Percentiles rank a stretch among this genome's conserved stretches.
phyloP scores from a whole-genome alignment of 2,797 vertebrate species.

The Xenops minutus region DNA sequence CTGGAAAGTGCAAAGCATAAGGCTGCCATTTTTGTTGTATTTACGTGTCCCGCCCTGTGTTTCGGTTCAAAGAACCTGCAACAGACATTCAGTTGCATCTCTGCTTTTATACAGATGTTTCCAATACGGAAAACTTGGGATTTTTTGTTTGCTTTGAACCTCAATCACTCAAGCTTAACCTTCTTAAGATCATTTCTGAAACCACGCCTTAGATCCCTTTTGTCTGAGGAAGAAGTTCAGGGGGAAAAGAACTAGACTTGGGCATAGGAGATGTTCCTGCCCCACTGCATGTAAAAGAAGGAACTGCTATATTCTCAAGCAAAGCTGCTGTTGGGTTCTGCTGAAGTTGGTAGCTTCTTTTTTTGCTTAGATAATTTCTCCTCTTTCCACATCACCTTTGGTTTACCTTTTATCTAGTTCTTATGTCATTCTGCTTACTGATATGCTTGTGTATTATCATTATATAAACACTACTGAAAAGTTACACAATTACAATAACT shows the following conservation, averaged over 20 bases:
- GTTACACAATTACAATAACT: neutral
- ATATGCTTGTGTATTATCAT: neutral
- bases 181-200: neutral
- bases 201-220: neutral
- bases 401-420: neutral
- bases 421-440: neutral
- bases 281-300: neutral
- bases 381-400: neutral
- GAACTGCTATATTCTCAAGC: neutral
- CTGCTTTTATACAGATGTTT: neutral
- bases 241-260: neutral
- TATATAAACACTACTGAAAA: neutral
- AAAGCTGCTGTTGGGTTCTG: neutral
- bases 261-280: neutral
- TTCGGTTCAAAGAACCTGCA: neutral
- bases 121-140: neutral
- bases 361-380: neutral
- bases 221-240: neutral
- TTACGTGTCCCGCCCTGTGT: neutral
- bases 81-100: neutral
- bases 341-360: neutral
- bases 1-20: neutral
- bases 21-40: neutral
- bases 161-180: neutral
- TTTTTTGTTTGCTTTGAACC: neutral